Conservation (phyloP, 2,888 invertebrate genomes). For the Andrena marginata region DNA sequence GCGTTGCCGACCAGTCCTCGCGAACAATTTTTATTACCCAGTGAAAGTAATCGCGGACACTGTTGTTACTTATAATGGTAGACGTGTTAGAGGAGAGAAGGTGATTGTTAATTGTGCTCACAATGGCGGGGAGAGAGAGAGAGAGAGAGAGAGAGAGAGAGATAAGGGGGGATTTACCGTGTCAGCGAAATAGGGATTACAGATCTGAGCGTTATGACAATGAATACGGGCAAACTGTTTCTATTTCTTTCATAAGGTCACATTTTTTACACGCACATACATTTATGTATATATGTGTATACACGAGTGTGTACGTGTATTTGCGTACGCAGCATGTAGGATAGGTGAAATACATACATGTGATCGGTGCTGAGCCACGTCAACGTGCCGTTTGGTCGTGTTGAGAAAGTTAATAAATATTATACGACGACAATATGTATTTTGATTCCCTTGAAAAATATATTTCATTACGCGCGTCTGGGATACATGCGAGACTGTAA, state of each 20-base stretch:
- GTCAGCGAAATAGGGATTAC: constrained; percentile 35
- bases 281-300: constrained; percentile 73
- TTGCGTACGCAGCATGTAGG: constrained; percentile 61
- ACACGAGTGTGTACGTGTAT: constrained; percentile 60
- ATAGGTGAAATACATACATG: constrained; percentile 60
- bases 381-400: constrained; percentile 48
- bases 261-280: constrained; percentile 65
- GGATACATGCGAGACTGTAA: constrained; percentile 21
- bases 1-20: constrained; percentile 16
- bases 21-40: constrained; percentile 8
- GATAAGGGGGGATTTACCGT: constrained; percentile 1
- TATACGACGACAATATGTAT: constrained; percentile 61
- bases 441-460: constrained; percentile 58
- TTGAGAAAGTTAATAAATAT: constrained; percentile 69
- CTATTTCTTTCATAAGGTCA: constrained; percentile 60
- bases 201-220: constrained; percentile 54
- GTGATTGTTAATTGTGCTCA: constrained; percentile 37
- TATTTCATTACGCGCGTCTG: constrained; percentile 31
- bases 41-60: constrained; percentile 18
- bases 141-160: no score
- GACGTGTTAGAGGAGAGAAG: neutral
- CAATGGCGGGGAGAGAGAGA: neutral
- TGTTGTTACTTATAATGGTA: constrained; percentile 29
- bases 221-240: constrained; percentile 54
- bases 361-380: constrained; percentile 65